These are phyloP conservation scores for Volucella bombylans DNA, from an alignment of 2,888 invertebrate species.

Conservation along the genomic window DNA sequence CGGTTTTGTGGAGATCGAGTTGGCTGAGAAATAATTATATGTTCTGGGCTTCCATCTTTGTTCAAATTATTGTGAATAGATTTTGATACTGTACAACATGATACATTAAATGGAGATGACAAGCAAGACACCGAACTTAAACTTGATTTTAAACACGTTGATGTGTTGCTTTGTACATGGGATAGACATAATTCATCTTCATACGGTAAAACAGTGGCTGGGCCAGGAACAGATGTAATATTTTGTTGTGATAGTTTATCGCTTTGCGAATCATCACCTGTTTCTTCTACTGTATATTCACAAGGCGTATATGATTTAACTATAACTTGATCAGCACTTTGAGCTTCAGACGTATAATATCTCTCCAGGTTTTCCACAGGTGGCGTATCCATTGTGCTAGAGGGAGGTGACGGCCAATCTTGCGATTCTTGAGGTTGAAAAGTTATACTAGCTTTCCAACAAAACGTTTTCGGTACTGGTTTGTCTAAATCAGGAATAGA, in stretches of 20 bases:
- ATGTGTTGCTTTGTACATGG: conserved; percentile 78
- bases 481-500: conserved; percentile 81
- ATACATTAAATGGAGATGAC: conserved; percentile 80
- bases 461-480: conserved; percentile 81
- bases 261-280: conserved; percentile 85
- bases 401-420: conserved; percentile 92
- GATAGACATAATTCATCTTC: conserved; percentile 78
- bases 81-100: conserved; percentile 80
- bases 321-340: conserved; percentile 90
- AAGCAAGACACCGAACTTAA: conserved; percentile 81
- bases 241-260: conserved; percentile 82
- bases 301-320: conserved; percentile 88
- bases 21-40: conserved; percentile 85
- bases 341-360: conserved; percentile 90
- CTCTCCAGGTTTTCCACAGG: conserved; percentile 90
- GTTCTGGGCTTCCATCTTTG: conserved; percentile 80
- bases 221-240: conserved; percentile 77
- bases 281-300: conserved; percentile 84
- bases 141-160: conserved; percentile 81
- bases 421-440: conserved; percentile 87
- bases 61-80: conserved; percentile 75
- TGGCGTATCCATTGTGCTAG: conserved; percentile 86
- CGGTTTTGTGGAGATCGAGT: conserved; percentile 85
- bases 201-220: conserved; percentile 81
- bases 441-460: conserved; percentile 81